Conservation (phyloP, 1,140 invertebrate species). For the Steinernema feltiae region DNA sequence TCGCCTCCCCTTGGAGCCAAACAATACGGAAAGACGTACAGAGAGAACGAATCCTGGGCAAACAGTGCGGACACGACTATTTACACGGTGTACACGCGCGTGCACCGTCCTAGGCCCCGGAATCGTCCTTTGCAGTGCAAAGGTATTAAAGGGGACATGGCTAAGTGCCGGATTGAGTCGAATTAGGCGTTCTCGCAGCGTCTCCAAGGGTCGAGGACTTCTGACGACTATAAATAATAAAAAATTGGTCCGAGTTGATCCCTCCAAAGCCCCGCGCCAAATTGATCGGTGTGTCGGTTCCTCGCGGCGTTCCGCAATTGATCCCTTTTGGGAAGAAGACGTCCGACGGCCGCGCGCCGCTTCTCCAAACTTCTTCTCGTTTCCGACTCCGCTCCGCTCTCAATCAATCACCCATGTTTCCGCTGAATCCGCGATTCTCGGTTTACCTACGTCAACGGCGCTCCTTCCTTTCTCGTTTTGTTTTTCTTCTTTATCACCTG, state of each 20-base stretch:
- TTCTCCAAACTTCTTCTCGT: not conserved
- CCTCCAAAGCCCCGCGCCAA: constrained; percentile 12
- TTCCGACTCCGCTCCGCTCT: not conserved
- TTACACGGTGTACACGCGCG: not conserved
- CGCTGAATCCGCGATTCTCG: not conserved
- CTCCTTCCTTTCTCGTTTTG: not conserved
- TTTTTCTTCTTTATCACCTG: not conserved
- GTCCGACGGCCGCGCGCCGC: too few species aligned
- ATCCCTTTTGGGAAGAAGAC: not conserved
- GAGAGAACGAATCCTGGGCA: too few species aligned
- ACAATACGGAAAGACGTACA: too few species aligned
- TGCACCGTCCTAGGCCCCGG: too few species aligned
- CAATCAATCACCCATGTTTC: not conserved
- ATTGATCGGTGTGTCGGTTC: not conserved
- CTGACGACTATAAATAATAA: constrained; percentile 9
- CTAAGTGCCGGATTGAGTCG: not conserved
- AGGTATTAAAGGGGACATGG: not conserved
- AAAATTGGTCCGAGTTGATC: constrained; percentile 7
- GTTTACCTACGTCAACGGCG: not conserved
- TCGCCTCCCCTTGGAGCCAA: too few species aligned
- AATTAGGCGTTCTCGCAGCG: not conserved
- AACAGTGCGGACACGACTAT: not conserved
- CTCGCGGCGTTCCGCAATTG: not conserved
- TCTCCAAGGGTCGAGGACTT: not conserved
- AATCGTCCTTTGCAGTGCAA: not conserved